These are phyloP conservation scores for Melipona beecheii DNA, from an alignment of 2,888 invertebrate species.

Conservation along the genomic window DNA sequence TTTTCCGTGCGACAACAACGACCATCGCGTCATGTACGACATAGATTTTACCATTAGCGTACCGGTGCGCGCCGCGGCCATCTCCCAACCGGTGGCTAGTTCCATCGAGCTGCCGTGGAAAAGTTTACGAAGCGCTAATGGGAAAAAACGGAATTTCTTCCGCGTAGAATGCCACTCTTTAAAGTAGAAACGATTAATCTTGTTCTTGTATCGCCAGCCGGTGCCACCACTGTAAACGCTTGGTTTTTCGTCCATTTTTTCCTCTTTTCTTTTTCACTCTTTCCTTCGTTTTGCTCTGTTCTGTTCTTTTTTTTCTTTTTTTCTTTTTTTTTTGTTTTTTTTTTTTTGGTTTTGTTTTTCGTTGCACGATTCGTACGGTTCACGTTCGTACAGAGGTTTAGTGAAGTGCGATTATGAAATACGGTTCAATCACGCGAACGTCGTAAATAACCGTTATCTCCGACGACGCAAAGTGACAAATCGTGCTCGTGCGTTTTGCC, in stretches of 20 bases:
- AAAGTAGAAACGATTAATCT: constrained; percentile 39
- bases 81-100: neutral
- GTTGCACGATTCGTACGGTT: too few species aligned
- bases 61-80: neutral
- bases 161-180: constrained; percentile 13
- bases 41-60: constrained; percentile 61
- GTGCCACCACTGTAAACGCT: constrained; percentile 15
- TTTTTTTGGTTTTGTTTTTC: too few species aligned
- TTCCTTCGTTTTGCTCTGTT: neutral
- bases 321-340: too few species aligned
- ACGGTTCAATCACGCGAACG: constrained; percentile 46
- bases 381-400: constrained; percentile 6
- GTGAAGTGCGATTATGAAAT: constrained; percentile 53
- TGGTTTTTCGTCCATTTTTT: neutral
- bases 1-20: constrained; percentile 53
- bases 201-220: constrained; percentile 24
- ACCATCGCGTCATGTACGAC: constrained; percentile 51
- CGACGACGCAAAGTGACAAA: constrained; percentile 64
- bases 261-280: neutral
- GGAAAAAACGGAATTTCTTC: constrained; percentile 34
- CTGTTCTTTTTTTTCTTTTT: too few species aligned
- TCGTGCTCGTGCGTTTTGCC: constrained; percentile 60
- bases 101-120: constrained; percentile 32
- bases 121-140: constrained; percentile 46
- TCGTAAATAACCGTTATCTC: constrained; percentile 61